Conservation (phyloP, 2,113 vertebrate species). For the Psittacula cyanocephala region DNA sequence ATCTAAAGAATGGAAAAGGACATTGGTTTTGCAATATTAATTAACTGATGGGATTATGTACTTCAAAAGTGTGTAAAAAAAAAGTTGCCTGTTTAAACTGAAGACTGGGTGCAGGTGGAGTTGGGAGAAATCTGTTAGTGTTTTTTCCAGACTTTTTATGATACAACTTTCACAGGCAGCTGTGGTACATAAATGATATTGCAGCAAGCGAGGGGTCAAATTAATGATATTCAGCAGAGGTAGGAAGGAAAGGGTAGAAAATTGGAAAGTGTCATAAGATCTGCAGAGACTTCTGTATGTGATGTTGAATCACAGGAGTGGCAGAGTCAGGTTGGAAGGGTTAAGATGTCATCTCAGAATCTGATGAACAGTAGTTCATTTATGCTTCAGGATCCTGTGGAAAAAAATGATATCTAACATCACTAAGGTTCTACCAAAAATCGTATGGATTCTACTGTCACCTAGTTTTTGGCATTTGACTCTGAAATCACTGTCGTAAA, state of each 20-base stretch:
- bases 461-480: not conserved
- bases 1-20: not conserved
- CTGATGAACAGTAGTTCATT: not conserved
- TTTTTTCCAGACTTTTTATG: not conserved
- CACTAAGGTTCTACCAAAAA: not conserved
- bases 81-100: not conserved
- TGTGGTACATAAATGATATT: not conserved
- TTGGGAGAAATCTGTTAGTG: not conserved
- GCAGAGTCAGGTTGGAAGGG: not conserved
- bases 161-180: not conserved
- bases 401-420: not conserved
- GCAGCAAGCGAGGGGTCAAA: not conserved
- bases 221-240: not conserved
- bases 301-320: no score
- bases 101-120: not conserved
- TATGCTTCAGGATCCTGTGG: not conserved
- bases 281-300: not conserved
- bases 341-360: not conserved
- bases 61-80: not conserved
- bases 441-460: rapidly evolving
- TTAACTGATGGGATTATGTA: not conserved
- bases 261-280: no score
- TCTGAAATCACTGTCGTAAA: not conserved
- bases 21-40: not conserved
- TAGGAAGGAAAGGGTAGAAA: not conserved